These are phyloP conservation scores for Capromys pilorides DNA, from an alignment of 2,797 vertebrate species.

Conservation along the genomic window DNA sequence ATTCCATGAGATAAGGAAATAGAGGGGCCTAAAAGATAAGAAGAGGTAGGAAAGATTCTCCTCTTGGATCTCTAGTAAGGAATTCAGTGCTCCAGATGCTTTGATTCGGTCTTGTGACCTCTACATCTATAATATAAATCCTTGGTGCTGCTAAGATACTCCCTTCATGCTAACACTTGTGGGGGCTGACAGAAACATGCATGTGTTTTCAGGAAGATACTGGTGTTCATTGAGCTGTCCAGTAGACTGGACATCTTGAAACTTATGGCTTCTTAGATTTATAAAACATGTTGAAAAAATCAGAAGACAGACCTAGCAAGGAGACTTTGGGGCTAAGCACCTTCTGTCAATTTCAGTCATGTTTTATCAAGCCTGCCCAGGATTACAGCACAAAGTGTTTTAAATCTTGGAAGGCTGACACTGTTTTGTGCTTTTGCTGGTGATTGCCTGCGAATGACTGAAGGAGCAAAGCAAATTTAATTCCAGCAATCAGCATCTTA, in stretches of 20 bases:
- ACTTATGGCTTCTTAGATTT: background rate
- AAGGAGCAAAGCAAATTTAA: constrained; percentile 62
- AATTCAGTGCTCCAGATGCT: background rate
- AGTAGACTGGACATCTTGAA: background rate
- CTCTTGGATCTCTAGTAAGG: background rate
- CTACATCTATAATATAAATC: background rate
- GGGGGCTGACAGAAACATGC: background rate
- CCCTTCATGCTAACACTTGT: background rate
- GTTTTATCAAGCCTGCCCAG: background rate
- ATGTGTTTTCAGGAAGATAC: background rate
- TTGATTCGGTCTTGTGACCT: background rate
- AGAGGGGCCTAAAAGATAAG: background rate
- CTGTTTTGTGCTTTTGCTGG: constrained; percentile 58
- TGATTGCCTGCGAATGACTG: constrained; percentile 61
- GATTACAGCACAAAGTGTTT: background rate
- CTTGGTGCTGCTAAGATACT: background rate
- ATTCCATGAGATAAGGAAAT: background rate
- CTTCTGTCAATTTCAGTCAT: background rate
- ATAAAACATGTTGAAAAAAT: background rate
- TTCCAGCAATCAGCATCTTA: constrained; percentile 74
- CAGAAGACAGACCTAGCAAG: background rate
- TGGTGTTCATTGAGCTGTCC: background rate
- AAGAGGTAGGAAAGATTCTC: background rate
- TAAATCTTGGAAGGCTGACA: constrained; percentile 42
- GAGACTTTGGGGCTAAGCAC: background rate